Evolutionary conservation across 2,113 vertebrate genomes (phyloP).

Genomic region (Phrynosoma blainvillii): DNA sequence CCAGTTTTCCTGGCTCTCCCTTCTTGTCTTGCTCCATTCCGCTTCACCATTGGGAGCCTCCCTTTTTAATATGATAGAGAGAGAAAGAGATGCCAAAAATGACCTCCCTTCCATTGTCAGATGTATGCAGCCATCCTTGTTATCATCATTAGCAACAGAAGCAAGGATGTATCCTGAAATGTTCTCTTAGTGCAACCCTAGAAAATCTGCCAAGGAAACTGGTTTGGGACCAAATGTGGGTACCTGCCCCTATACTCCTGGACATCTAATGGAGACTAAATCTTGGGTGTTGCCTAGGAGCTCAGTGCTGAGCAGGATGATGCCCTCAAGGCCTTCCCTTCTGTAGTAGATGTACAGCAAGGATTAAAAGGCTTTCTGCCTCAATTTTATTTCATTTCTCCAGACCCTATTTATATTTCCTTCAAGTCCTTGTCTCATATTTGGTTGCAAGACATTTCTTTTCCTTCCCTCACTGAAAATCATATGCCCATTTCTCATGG

Average conservation of each 20-base stretch:
- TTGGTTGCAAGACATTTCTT: no score
- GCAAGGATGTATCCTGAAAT: neutral
- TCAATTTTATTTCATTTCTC: no score
- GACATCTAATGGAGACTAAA: neutral
- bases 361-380: no score
- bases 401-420: no score
- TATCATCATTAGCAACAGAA: neutral
- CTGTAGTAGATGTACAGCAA: neutral
- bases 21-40: neutral
- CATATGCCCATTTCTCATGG: neutral
- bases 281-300: neutral
- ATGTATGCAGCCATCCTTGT: neutral
- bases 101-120: neutral
- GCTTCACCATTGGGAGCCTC: neutral
- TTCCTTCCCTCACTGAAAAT: neutral
- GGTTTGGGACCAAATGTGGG: neutral
- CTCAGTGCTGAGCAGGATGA: neutral
- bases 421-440: no score
- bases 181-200: neutral
- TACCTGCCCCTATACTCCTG: neutral
- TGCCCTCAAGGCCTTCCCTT: neutral
- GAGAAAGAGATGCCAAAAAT: neutral
- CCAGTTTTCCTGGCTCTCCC: neutral
- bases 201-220: neutral
- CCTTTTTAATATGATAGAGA: neutral